Percentiles rank a stretch among this genome's conserved stretches.
Conservation (phyloP, 2,797 vertebrate species). For the Pelodytes ibericus region DNA sequence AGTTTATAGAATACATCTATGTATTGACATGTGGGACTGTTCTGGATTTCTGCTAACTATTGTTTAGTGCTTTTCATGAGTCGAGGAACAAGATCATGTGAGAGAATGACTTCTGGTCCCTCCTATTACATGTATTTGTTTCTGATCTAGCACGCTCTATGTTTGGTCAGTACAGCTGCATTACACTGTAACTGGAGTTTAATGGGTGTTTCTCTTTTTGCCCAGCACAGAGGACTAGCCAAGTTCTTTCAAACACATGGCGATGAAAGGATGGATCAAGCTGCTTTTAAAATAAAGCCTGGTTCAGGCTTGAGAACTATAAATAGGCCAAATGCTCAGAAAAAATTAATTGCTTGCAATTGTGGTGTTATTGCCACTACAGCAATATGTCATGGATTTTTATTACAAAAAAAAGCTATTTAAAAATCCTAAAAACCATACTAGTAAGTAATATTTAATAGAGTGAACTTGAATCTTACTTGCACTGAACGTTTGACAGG, state of each 20-base stretch:
- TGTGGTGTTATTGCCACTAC: too few relatives aligned
- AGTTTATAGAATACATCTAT: too few relatives aligned
- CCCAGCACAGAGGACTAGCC: conserved; percentile 48
- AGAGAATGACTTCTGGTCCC: conserved; percentile 54
- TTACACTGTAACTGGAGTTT: conserved; percentile 27
- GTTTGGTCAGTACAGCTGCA: conserved; percentile 63
- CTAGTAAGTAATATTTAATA: too few relatives aligned
- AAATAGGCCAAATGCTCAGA: conserved; percentile 68
- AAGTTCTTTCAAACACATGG: conserved; percentile 60
- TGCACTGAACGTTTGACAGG: too few relatives aligned
- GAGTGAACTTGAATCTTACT: too few relatives aligned
- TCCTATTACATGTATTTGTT: conserved; percentile 44
- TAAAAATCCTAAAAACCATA: too few relatives aligned
- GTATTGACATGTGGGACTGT: conserved; percentile 38
- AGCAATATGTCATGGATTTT: conserved; percentile 50
- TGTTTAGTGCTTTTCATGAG: conserved; percentile 32
- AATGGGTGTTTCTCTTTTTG: conserved; percentile 57
- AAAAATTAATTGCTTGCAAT: conserved; percentile 62
- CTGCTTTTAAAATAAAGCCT: conserved; percentile 58
- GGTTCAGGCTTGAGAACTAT: conserved; percentile 62
- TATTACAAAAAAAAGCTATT: conserved; percentile 28
- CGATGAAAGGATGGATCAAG: conserved; percentile 64
- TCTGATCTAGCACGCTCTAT: conserved; percentile 57
- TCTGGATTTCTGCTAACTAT: conserved; percentile 20
- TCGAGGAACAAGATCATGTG: conserved; percentile 53